Base-by-base conservation (phyloP, 1,140 invertebrate genomes). In the Papilio helenus region DNA sequence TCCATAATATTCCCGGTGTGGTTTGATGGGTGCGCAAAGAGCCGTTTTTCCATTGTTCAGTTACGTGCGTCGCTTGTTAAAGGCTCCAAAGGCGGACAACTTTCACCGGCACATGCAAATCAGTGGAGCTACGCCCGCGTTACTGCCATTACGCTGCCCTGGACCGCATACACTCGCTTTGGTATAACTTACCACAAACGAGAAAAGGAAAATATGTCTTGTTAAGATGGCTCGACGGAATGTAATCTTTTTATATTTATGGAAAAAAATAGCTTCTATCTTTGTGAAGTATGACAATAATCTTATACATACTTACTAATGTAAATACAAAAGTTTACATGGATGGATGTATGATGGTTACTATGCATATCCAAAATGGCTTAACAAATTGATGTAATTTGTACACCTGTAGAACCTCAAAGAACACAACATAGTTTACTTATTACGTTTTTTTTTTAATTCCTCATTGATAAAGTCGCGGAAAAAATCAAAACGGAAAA, bases 51-150 rank as follows among this genome's bases (percentile, higher is more conserved):
- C 80, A 86, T 87, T 87, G 86, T 85, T 84, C 79, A 79, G 65
- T 49, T 61, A 76, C 76, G 78, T 81, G 79, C 80, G 61, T 81
- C 72, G 83, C 72, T 86, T 82, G 81, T 79, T 84, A 83, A 82
- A 80, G 77, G 77, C 73, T 82, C 81, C 81, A 87, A 87, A 86
- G 82, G 81, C 76, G 79, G 80, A 80, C 82, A 83, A 86, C 86
- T 87, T 87, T 87, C 85, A 81, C 85, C 76, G 80, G 81, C 80
- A 84, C 81, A 84, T 84, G 83, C 84, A 83, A 83, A 87, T 84
- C 80, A 79, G 72, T 82, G 80, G 80, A 81, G 78, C 42, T 76
- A 23, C 61, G 79, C 80, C 79, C 71, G 79, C 72, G 81, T 83
- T 81, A 76, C 72, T 79, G 76, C 68, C 51, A 80, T 81, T 76